Base-by-base conservation (phyloP, 1,140 invertebrate genomes). In the Zaprionus capensis region DNA sequence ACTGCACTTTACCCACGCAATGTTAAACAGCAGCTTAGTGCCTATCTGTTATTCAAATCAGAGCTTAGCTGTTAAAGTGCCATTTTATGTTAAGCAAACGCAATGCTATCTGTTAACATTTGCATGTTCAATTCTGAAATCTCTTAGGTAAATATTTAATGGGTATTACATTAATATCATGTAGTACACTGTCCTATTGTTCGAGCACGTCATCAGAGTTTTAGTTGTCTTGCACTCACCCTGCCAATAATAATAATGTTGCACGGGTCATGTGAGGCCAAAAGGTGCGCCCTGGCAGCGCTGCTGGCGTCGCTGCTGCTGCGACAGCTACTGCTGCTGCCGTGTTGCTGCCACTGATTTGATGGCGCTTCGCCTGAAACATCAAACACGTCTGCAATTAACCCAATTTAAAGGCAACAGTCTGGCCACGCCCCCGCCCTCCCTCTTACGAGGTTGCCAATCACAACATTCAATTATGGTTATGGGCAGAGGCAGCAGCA, bases 401-500 rank as follows among this genome's bases (percentile, higher is more conserved):
- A 88, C 84, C 84, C 85, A 90, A 79, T 90, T 90, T 41, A 41
- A 53, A 34, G 53, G 24, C 55, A 65, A 63, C 63, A 74, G 59
- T 57, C 58, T 53, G 53, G 6, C 46, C 53, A 24, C 57, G 24
- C n/a, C 22, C 46, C 7, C 26, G 31, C 55, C n/a, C 9, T 61
- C 26, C 46, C 53, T 36, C 28, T 26, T 22, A 7, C 57, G 51
- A 28, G 20, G 44, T 31, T 68, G 57, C 38, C 82, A 85, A 83
- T 85, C 78, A 84, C 68, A 87, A 76, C 84, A 81, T 78, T 84
- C 85, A 87, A 84, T 88, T 88, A 87, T 81, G 53, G 64, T 78
- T 83, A 77, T 73, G 78, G 66, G 24, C 65, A 68, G 17, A 20
- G 22, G 46, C 46, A 51, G 17, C 4, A 4, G 17, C 64, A 22